These are phyloP conservation scores for Anagyrus pseudococci DNA, from an alignment of 2,888 invertebrate genomes.

Conservation along the genomic window DNA sequence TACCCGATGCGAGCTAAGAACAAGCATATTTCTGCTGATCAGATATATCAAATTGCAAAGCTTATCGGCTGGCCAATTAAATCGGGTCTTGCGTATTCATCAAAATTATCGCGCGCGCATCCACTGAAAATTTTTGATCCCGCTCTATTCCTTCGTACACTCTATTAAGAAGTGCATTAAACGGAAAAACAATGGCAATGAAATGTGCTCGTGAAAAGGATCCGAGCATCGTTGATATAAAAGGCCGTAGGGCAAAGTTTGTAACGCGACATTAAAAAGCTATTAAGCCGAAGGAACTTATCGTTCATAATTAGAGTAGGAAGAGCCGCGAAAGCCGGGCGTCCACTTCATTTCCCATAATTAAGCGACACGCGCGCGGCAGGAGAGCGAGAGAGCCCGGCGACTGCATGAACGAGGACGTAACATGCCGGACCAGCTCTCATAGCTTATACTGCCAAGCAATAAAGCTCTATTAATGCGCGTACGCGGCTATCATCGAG, in stretches of 20 bases:
- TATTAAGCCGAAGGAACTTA: neutral
- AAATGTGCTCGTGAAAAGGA: too few relatives aligned
- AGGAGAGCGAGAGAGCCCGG: neutral
- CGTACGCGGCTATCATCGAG: conserved; percentile 40
- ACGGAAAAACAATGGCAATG: too few relatives aligned
- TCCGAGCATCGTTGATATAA: too few relatives aligned
- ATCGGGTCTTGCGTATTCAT: too few relatives aligned
- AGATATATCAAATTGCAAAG: too few relatives aligned
- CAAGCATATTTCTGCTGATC: neutral
- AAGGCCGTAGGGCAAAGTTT: too few relatives aligned
- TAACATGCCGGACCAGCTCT: conserved; percentile 22
- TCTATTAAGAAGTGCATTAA: too few relatives aligned
- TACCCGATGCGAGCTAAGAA: conserved; percentile 30
- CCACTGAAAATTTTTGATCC: too few relatives aligned
- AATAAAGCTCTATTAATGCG: conserved; percentile 46
- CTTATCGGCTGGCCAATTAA: too few relatives aligned
- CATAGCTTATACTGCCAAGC: conserved; percentile 43
- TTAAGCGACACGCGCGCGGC: conserved; percentile 46
- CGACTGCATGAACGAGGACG: conserved; percentile 8
- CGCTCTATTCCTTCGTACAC: too few relatives aligned
- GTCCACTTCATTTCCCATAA: conserved; percentile 54
- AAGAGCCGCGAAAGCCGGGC: conserved; percentile 23
- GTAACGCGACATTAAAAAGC: too few relatives aligned
- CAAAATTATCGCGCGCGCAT: too few relatives aligned
- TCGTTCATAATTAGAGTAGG: conserved; percentile 17